Evolutionary conservation across 2,797 vertebrate species (phyloP), one percentile per base, ranked within the genome.

Genomic region (Triplophysa bombifrons): DNA sequence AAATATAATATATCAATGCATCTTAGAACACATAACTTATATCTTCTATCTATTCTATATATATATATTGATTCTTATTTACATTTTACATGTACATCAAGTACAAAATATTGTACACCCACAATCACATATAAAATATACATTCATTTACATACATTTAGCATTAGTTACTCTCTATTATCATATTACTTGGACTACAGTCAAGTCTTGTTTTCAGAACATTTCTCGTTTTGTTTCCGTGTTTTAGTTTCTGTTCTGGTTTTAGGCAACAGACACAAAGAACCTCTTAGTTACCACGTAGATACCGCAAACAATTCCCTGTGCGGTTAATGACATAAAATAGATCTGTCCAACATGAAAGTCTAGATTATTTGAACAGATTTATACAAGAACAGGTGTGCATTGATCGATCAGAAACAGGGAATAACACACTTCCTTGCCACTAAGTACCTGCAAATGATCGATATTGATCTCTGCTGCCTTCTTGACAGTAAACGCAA

Each of bases 1-100:
- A 80, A 84, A 84, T 74, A 84, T 50, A 4, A 84, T 82, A 84
- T 74, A 82, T 53, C 2, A 65, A 34, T 44, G 51, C 27, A 38
- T 69, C 55, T 70, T 74, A 75, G 74, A 64, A 66, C 25, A 3
- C 66, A 51, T 58, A 67, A 60, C 22, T 77, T 77, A 67, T 56
- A 41, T 65, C 48, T 9, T 58, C 17, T n/a, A 3, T 27, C 27
- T 27, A 2, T 2, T 27, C 2, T 27, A 3, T 27, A 27, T 30
- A 30, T 30, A 30, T 30, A 30, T 30, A 27, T 20, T 46, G 50
- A 8, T 44, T 67, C 69, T 63, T 58, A 20, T 56, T 65, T 60
- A 34, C 50, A 34, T 80, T 56, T 65, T 60, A 34, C 50, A 34
- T 80, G 74, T 66, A 81, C 61, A 83, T 58, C 13, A 81, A 67